Percentiles rank a stretch among this genome's conserved stretches.
Conservation (phyloP, 2,113 vertebrate genomes). For the Seriola aureovittata region DNA sequence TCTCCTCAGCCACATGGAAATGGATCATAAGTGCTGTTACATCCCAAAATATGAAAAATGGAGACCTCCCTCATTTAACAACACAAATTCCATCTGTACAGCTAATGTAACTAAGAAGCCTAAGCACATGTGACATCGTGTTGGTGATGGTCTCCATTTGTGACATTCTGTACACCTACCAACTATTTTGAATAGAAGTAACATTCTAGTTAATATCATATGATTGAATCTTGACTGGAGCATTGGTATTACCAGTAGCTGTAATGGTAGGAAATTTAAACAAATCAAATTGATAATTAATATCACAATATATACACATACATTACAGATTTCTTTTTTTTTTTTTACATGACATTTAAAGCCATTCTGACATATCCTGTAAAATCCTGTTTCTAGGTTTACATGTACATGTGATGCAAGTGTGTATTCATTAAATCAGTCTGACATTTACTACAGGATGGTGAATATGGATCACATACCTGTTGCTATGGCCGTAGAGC, state of each 20-base stretch:
- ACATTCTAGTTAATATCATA: background rate
- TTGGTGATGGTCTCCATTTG: background rate
- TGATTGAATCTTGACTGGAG: background rate
- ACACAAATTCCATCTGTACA: background rate
- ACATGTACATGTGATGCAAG: background rate
- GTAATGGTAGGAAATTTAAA: background rate
- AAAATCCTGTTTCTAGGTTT: background rate
- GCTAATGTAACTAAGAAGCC: background rate
- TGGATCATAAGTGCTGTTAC: background rate
- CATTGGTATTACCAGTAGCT: background rate
- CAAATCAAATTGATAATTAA: background rate
- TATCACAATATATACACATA: background rate
- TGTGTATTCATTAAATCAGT: background rate
- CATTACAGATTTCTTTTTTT: background rate
- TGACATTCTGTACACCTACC: background rate
- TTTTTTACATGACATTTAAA: no score
- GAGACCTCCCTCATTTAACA: background rate
- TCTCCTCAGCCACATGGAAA: constrained; percentile 19
- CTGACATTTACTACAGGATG: background rate
- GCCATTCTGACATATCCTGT: background rate
- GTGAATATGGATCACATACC: background rate
- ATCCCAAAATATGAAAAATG: background rate
- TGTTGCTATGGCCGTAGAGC: background rate
- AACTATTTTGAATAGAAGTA: background rate
- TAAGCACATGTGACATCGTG: background rate